Percentiles rank a stretch among this genome's conserved stretches.
Evolutionary conservation across 1,140 invertebrate genomes (phyloP).

Genomic region (Bombus superbus): DNA sequence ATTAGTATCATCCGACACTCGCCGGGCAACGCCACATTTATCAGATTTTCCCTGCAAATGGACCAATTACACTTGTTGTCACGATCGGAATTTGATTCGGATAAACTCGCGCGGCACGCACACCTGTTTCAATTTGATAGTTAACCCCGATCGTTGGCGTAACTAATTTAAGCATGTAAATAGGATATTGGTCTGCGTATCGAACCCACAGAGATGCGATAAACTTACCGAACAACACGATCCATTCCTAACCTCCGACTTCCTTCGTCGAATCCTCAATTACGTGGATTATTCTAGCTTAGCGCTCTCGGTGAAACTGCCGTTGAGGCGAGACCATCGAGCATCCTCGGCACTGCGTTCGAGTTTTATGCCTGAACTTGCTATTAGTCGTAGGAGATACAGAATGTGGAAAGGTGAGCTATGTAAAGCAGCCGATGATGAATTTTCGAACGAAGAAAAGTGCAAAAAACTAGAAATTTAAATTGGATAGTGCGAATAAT

Average conservation of each 20-base stretch:
- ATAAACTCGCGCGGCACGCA: conserved; percentile 10
- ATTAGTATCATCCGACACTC: not conserved
- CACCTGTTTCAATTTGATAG: conserved; percentile 41
- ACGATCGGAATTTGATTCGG: conserved; percentile 23
- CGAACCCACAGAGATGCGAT: not conserved
- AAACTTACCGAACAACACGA: conserved; percentile 7
- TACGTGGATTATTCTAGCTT: not conserved
- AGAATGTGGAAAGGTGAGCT: too few relatives aligned
- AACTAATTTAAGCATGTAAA: conserved; percentile 48
- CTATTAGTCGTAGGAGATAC: too few relatives aligned
- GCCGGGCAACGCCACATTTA: not conserved
- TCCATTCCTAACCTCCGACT: not conserved
- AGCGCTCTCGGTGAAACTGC: not conserved
- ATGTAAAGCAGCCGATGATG: too few relatives aligned
- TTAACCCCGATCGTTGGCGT: conserved; percentile 8
- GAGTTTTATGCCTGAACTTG: too few relatives aligned
- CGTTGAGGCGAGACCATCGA: too few relatives aligned
- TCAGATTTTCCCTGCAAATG: conserved; percentile 12
- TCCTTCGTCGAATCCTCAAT: not conserved
- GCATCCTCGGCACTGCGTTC: too few relatives aligned
- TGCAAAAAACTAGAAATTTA: too few relatives aligned
- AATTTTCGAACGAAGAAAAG: too few relatives aligned
- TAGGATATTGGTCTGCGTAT: conserved; percentile 24
- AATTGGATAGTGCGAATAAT: too few relatives aligned
- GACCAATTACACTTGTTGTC: conserved; percentile 36